Conservation (phyloP, 2,888 invertebrate species). For the Fissipunctia ypsillon region DNA sequence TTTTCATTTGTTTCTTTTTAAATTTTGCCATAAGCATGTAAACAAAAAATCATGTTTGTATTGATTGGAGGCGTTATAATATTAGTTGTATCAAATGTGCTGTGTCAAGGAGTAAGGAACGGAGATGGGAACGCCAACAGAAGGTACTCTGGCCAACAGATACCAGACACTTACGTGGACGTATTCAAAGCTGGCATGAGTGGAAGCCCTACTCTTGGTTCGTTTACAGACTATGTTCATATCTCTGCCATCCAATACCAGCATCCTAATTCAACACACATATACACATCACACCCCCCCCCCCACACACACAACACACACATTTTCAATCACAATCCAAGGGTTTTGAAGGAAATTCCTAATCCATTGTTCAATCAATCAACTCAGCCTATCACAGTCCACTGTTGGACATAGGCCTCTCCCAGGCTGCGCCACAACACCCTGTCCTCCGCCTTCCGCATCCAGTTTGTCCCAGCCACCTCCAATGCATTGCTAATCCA, state of each 20-base stretch:
- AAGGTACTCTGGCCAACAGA: neutral
- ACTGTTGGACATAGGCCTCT: too few relatives aligned
- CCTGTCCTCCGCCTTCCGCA: too few relatives aligned
- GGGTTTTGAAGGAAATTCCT: neutral
- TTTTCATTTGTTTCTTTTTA: conserved; percentile 26
- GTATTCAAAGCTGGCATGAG: conserved; percentile 69
- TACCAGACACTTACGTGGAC: conserved; percentile 69
- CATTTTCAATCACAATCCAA: neutral
- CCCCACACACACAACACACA: too few relatives aligned
- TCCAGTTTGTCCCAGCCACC: too few relatives aligned
- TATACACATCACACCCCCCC: too few relatives aligned
- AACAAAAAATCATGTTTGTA: conserved; percentile 50
- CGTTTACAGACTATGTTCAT: conserved; percentile 49
- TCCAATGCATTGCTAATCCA: too few relatives aligned
- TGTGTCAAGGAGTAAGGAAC: conserved; percentile 13
- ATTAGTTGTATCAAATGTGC: conserved; percentile 42
- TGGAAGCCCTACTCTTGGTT: conserved; percentile 71
- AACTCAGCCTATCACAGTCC: too few relatives aligned
- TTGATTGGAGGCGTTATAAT: conserved; percentile 43
- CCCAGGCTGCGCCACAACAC: too few relatives aligned
- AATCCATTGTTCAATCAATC: too few relatives aligned
- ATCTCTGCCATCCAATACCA: neutral
- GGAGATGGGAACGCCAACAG: neutral
- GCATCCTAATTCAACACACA: neutral
- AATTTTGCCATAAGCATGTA: conserved; percentile 33